Evolutionary conservation across 2,797 vertebrate species (phyloP), one percentile per base, ranked within the genome.

Genomic region (Zalophus californianus): DNA sequence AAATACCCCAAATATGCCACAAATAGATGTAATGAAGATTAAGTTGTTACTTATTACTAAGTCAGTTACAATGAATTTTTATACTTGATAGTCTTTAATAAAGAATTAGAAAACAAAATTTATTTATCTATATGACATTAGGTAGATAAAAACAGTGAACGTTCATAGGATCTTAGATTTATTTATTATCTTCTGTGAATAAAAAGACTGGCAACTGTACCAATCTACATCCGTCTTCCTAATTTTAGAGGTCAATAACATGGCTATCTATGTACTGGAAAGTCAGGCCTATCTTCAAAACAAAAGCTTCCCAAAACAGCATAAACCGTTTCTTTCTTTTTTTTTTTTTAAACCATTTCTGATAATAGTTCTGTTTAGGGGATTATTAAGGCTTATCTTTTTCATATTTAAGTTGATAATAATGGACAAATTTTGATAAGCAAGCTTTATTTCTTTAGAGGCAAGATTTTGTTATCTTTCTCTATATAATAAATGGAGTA

Each of bases 341-440:
- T 44, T 41, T 35, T 44, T 44, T 44, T 10, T 2, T 27, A 83
- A 91, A 64, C 1, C 3, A 41, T 95, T 86, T 95, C 35, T 89
- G 25, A 50, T 27, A 86, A 90, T 29, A 68, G 20, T 82, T 75
- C 29, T 90, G 23, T 5, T 68, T 29, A 60, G 44, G 78, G 18
- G 0, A 78, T 84, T 50, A 68, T 29, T 62, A 92, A 70, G 27
- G 27, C 38, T 93, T 32, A 91, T 10, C n/a, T 86, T 86, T 78
- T 77, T 95, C 58, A 86, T 44, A 94, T 80, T 94, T 58, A 77
- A 85, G n/a, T 41, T 72, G 21, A 91, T 2, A 89, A 27, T n/a
- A 92, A 79, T 13, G 85, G 3, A 84, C n/a, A 91, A 66, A 86
- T 75, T 86, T 66, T 73, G 86, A 87, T 78, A 91, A 89, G 52